Evolutionary conservation across 2,888 invertebrate genomes (phyloP).

Genomic region (Gastrophysa polygoni): DNA sequence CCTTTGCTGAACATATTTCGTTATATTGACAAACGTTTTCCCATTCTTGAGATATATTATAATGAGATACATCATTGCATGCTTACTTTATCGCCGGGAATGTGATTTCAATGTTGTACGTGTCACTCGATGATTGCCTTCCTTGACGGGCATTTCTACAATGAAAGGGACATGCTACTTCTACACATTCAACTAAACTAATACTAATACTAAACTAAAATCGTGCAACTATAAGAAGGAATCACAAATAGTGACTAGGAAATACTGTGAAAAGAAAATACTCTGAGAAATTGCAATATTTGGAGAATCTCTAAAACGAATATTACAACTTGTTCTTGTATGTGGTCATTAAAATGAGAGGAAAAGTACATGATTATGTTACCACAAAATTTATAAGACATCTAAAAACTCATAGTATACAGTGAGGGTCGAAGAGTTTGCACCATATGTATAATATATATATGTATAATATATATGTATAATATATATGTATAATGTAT

Average conservation of each 20-base stretch:
- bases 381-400: too few relatives aligned
- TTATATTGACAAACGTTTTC: neutral
- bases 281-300: too few relatives aligned
- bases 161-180: conserved; percentile 54
- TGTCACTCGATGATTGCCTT: conserved; percentile 86
- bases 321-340: too few relatives aligned
- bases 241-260: neutral
- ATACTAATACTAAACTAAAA: conserved; percentile 26
- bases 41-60: neutral
- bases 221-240: conserved; percentile 35
- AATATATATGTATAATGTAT: too few relatives aligned
- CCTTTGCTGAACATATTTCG: conserved; percentile 6
- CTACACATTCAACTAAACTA: conserved; percentile 50
- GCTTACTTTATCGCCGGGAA: conserved; percentile 92
- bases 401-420: too few relatives aligned
- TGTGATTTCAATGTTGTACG: conserved; percentile 89
- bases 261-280: neutral
- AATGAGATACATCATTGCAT: conserved; percentile 32
- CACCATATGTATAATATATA: too few relatives aligned
- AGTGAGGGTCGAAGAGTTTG: too few relatives aligned
- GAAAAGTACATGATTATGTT: too few relatives aligned
- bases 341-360: too few relatives aligned
- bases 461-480: too few relatives aligned
- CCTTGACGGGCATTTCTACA: conserved; percentile 80
- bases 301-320: too few relatives aligned